Evolutionary conservation across 1,140 invertebrate species (phyloP).

Genomic region (Aporrectodea caliginosa): DNA sequence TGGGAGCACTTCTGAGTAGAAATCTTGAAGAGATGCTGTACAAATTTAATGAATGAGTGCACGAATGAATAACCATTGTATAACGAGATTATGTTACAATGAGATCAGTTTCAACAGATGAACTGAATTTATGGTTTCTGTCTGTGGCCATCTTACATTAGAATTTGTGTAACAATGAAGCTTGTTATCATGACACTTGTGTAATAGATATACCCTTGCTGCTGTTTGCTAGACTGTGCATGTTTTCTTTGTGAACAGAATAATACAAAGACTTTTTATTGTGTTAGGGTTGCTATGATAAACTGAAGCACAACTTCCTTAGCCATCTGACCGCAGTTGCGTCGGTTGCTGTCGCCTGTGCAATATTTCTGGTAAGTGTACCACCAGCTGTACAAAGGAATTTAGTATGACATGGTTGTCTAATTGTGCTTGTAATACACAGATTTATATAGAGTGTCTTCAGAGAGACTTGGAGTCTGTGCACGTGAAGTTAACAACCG

Average conservation of each 20-base stretch:
- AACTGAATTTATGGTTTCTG: not conserved
- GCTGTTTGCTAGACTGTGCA: not conserved
- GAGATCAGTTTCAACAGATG: not conserved
- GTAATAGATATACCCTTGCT: not conserved
- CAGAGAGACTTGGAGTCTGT: too few species aligned
- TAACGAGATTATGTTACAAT: too few species aligned
- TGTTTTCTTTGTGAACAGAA: not conserved
- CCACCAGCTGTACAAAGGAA: too few species aligned
- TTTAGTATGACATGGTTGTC: too few species aligned
- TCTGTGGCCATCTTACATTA: not conserved
- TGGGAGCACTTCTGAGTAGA: too few species aligned
- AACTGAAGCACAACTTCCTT: not conserved
- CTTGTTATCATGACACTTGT: not conserved
- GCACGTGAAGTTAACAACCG: not conserved
- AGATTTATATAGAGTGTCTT: too few species aligned
- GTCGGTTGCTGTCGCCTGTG: not conserved
- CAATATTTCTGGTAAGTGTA: not conserved
- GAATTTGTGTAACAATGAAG: not conserved
- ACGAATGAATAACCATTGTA: too few species aligned
- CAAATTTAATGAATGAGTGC: too few species aligned
- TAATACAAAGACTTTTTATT: not conserved
- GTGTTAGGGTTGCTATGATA: not conserved
- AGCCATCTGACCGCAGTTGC: not conserved
- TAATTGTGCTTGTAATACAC: too few species aligned
- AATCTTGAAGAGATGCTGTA: too few species aligned